Base-by-base conservation (phyloP, 2,888 invertebrate species). In the Drosophila anomalata region DNA sequence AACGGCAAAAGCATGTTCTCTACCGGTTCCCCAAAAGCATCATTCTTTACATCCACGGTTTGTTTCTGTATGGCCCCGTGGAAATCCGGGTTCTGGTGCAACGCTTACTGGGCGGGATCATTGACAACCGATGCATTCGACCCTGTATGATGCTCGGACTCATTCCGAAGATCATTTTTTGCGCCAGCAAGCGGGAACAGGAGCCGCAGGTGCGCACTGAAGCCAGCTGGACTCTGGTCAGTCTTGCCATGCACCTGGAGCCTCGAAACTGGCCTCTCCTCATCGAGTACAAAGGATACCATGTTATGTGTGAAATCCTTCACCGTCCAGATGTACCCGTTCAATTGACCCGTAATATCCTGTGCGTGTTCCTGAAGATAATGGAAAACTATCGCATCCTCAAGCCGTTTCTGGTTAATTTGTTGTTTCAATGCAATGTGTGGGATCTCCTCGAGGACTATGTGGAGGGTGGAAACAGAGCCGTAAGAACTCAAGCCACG, bases 171-270 rank as follows among this genome's bases (percentile, higher is more conserved):
- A 71, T 77, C 12, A 62, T 73, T 7, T 7, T 9, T n/a, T 67
- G 70, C 14, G 70, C 70, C 60, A 67, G 74, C 70, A 42, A 52
- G 17, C 2, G n/a, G 20, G 79, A 77, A 47, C 9, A 20, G 0
- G 33, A 33, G 2, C 1, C 0, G 8, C 20, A 22, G n/a, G 57
- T 80, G 7, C 78, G 77, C 3, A 20, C 62, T 2, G 36, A 63
- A 2, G 80, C 75, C 3, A 61, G 71, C 7, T 80, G 78, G 78
- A 68, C 80, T 0, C 29, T 80, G 17, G 65, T 54, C 22, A 80
- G 78, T 7, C 7, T 77, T 0, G 48, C 78, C 0, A 2, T 68
- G 29, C 81, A 77, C 8, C 42, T 77, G 2, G 33, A 59, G 52
- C 22, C 42, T 5, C n/a, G 17, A 0, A 11, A 33, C 24, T 11